Percentiles rank a stretch among this genome's conserved stretches.
These are phyloP conservation scores for Hyperoplus lanceolatus DNA, from an alignment of 2,797 vertebrate genomes.

Conservation along the genomic window DNA sequence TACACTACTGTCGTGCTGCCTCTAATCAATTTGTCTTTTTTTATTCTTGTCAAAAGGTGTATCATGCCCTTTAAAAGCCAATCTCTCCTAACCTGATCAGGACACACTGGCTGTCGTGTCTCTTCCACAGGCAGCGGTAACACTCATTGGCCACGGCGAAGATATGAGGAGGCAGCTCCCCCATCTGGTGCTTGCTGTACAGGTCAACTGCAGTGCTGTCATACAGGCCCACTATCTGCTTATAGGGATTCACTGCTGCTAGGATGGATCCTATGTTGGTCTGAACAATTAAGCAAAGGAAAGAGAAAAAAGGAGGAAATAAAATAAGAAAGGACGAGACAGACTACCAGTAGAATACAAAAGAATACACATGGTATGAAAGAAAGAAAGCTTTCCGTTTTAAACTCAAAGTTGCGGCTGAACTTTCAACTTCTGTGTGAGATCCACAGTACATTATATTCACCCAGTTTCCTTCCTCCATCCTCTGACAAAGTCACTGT, in stretches of 20 bases:
- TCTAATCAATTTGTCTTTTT: too few relatives aligned
- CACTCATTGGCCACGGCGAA: slow-evolving; percentile 95
- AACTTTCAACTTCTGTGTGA: background rate
- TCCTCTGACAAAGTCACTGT: slow-evolving; percentile 31
- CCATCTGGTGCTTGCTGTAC: slow-evolving; percentile 92
- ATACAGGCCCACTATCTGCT: slow-evolving; percentile 90
- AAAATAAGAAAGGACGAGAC: background rate
- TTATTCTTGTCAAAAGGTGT: background rate
- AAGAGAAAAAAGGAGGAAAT: background rate
- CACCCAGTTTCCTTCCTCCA: slow-evolving; percentile 20
- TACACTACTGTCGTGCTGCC: background rate
- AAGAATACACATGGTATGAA: background rate
- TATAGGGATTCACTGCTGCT: slow-evolving; percentile 94
- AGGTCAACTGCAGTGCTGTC: slow-evolving; percentile 84
- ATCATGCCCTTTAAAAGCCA: background rate
- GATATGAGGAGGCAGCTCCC: slow-evolving; percentile 94
- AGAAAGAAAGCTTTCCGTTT: background rate
- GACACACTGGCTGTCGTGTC: slow-evolving; percentile 94
- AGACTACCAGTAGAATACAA: background rate
- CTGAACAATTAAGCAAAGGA: slow-evolving; percentile 69
- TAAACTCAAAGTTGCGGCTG: slow-evolving; percentile 6
- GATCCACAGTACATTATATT: slow-evolving; percentile 5
- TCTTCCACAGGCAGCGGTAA: slow-evolving; percentile 96
- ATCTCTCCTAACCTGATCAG: slow-evolving; percentile 89
- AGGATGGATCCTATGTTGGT: slow-evolving; percentile 95